Base-by-base conservation (phyloP, 2,113 vertebrate species). In the Festucalex cinctus region DNA sequence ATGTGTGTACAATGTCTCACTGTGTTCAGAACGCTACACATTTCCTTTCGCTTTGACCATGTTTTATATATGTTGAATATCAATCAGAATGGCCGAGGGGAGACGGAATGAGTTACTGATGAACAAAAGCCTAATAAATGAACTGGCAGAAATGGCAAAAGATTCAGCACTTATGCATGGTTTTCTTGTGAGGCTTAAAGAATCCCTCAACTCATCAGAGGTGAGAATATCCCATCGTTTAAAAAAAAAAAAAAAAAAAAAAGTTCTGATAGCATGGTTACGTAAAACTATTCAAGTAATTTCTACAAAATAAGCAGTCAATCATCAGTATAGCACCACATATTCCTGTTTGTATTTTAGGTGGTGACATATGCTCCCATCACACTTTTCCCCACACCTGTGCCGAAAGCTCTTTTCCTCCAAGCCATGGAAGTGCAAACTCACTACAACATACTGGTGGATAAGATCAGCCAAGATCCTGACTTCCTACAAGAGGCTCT, bases 391-490 rank as follows among this genome's bases (percentile, higher is more conserved):
- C 97, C 97, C 0, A 94, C 97, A 0, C 83, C 86, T 0, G 92
- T 99, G 20, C 94, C 96, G 0, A 75, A 48, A 37, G 71, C 59
- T 14, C 77, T 94, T 19, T 94, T 96, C 81, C 83, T 92, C 1
- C 93, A 98, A 87, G 95, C 95, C 0, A 89, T 95, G 0, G 87
- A 88, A 2, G 94, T 98, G 17, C 95, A 98, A 78, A 92, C 85
- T 24, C 93, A 95, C 69, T 98, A 93, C 80, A 99, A 99, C 75
- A 83, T 89, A 2, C 87, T 99, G 58, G 92, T 98, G 82, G 96
- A 99, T 87, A 86, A 83, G 22, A 92, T 99, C 77, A 96, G 95
- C 77, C 95, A 91, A 78, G 92, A 96, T 24, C 3, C 82, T 7
- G 82, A 86, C 59, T 99, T 98, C 68, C 85, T 98, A 68, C 89